Conservation (phyloP, 2,113 vertebrate species). For the Urocolius indicus region DNA sequence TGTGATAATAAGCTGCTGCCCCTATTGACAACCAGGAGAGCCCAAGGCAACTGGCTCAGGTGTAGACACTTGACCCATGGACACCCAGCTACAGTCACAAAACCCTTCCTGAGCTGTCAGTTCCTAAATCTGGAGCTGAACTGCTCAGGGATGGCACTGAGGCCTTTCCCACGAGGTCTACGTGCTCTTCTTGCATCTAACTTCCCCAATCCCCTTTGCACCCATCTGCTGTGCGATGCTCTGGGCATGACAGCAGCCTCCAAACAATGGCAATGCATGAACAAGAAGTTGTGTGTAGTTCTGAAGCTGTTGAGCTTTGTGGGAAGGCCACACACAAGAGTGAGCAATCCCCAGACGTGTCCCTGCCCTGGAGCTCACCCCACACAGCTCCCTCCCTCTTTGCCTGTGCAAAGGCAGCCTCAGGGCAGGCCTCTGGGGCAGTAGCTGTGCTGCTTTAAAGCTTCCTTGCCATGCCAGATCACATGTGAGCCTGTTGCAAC, state of each 20-base stretch:
- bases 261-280: background rate
- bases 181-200: fast-evolving
- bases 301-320: background rate
- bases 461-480: background rate
- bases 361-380: background rate
- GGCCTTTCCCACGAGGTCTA: background rate
- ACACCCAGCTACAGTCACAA: background rate
- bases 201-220: background rate
- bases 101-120: background rate
- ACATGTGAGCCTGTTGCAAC: background rate
- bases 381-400: background rate
- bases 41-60: background rate
- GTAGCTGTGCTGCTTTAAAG: background rate
- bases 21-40: background rate
- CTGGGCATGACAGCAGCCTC: background rate
- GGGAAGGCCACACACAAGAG: background rate
- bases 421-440: background rate
- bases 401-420: background rate
- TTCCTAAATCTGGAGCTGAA: background rate
- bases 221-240: background rate
- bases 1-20: fast-evolving
- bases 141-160: background rate
- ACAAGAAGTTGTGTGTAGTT: background rate
- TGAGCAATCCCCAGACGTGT: background rate
- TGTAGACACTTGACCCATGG: background rate